Conservation (phyloP, 2,888 invertebrate genomes). For the Torymus texanus region DNA sequence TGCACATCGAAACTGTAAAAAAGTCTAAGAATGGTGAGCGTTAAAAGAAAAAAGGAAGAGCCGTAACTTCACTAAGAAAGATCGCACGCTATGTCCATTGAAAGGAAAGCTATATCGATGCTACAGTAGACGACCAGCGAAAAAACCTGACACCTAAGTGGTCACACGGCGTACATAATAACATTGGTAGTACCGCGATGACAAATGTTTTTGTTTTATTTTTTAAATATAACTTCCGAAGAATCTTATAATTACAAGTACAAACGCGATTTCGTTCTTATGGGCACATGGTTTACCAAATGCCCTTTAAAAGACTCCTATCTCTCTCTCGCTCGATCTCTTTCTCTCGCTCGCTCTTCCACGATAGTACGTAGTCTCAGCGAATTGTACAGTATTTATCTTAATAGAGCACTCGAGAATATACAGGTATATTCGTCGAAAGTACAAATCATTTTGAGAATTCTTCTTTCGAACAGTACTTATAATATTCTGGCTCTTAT, state of each 20-base stretch:
- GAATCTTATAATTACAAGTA: conserved; percentile 56
- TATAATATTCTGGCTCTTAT: conserved; percentile 35
- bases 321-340: conserved; percentile 13
- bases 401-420: conserved; percentile 48
- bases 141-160: conserved; percentile 49
- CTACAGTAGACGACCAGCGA: conserved; percentile 48
- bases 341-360: conserved; percentile 30
- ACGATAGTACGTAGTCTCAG: conserved; percentile 49
- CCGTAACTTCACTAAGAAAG: conserved; percentile 32
- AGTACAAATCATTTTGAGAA: conserved; percentile 42
- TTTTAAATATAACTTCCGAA: conserved; percentile 48
- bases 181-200: conserved; percentile 49
- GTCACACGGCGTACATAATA: conserved; percentile 50
- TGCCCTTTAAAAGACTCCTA: conserved; percentile 33
- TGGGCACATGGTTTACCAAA: conserved; percentile 19
- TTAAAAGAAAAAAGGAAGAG: conserved; percentile 35
- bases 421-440: conserved; percentile 47
- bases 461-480: conserved; percentile 39
- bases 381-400: conserved; percentile 55
- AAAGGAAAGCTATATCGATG: conserved; percentile 34
- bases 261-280: conserved; percentile 54
- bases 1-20: conserved; percentile 42
- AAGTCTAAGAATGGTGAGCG: conserved; percentile 26
- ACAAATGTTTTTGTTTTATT: conserved; percentile 42
- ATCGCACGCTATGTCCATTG: conserved; percentile 22